Conservation (phyloP, 2,888 invertebrate genomes). For the Drosophila ustulata region DNA sequence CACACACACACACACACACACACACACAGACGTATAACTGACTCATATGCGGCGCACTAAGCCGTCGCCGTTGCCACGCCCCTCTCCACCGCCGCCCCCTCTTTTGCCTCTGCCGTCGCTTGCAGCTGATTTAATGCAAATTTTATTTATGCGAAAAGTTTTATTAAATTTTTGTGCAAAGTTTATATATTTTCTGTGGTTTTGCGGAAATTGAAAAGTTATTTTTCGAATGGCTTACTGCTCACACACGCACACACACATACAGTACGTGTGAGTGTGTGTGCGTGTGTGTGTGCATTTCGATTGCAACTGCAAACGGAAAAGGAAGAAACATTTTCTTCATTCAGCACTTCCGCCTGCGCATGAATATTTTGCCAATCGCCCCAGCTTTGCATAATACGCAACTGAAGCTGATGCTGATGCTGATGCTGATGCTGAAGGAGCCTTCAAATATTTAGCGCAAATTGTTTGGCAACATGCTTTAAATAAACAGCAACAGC, state of each 20-base stretch:
- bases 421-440: constrained; percentile 18
- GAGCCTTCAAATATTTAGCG: constrained; percentile 64
- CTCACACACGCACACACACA: constrained; percentile 39
- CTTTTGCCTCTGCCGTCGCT: constrained; percentile 52
- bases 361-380: constrained; percentile 66
- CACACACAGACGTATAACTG: constrained; percentile 20
- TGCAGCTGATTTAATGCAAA: constrained; percentile 83
- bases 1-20: constrained; percentile 27
- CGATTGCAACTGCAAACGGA: constrained; percentile 68
- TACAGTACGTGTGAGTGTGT: constrained; percentile 14
- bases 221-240: constrained; percentile 78
- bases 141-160: constrained; percentile 84
- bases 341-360: constrained; percentile 69
- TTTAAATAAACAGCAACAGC: constrained; percentile 73
- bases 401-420: constrained; percentile 4
- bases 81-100: constrained; percentile 3
- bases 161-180: constrained; percentile 82
- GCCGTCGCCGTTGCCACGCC: constrained; percentile 38
- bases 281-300: constrained; percentile 43
- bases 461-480: constrained; percentile 75
- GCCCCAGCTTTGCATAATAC: constrained; percentile 54
- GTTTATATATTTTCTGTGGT: constrained; percentile 82
- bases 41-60: constrained; percentile 52
- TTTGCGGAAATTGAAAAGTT: constrained; percentile 83
- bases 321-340: constrained; percentile 78